Conservation (phyloP, 2,888 invertebrate genomes). For the Clunio marinus region DNA sequence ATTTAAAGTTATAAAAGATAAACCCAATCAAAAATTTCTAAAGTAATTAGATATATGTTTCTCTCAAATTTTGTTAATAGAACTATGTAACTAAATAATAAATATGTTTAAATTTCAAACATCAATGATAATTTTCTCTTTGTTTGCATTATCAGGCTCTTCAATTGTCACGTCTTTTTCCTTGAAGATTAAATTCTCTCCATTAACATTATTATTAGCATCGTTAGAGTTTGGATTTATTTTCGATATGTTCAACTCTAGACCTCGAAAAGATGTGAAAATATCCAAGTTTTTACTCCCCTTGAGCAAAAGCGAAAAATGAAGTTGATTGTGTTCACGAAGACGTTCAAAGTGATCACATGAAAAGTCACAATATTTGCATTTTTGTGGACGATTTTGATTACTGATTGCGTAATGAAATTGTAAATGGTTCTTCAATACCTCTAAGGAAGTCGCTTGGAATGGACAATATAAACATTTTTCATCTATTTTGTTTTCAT, state of each 20-base stretch:
- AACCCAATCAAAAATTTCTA: too few species aligned
- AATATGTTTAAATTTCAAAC: constrained; percentile 2
- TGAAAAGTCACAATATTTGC: constrained; percentile 78
- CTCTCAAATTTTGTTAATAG: neutral
- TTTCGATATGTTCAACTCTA: constrained; percentile 30
- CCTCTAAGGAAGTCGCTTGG: constrained; percentile 66
- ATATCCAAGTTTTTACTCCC: constrained; percentile 27
- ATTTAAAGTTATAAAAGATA: too few species aligned
- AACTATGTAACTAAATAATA: too few species aligned
- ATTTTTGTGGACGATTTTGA: constrained; percentile 59
- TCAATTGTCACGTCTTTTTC: constrained; percentile 27
- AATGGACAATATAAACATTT: constrained; percentile 75
- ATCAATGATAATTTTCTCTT: constrained; percentile 38
- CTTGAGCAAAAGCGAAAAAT: constrained; percentile 55
- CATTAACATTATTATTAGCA: constrained; percentile 36
- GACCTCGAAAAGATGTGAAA: constrained; percentile 30
- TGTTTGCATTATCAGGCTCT: constrained; percentile 22
- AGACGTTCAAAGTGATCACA: constrained; percentile 69
- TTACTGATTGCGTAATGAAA: constrained; percentile 64
- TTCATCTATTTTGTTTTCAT: constrained; percentile 43
- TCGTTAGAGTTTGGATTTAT: constrained; percentile 34
- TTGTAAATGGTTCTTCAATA: constrained; percentile 69
- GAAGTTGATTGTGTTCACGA: constrained; percentile 73
- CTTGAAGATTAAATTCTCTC: constrained; percentile 35
- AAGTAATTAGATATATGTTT: too few species aligned